Base-by-base conservation (phyloP, 2,113 vertebrate species). In the Sylvietta virens region DNA sequence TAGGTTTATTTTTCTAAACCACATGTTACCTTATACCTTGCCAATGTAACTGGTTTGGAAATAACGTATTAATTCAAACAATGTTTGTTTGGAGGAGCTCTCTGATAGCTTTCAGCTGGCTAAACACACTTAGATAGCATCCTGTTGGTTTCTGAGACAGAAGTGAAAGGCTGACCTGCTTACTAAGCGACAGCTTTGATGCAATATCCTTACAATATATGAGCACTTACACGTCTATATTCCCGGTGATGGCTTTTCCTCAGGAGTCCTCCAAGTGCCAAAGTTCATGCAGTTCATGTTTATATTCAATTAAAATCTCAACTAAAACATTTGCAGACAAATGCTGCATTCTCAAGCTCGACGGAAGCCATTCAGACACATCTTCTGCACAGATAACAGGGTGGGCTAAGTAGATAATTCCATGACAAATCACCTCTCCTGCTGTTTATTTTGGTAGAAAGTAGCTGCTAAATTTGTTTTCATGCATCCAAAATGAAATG, bases 71-170 rank as follows among this genome's bases (percentile, higher is more conserved):
- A 96, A 97, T 96, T 96, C 93, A 97, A 96, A 92, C 80, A 93
- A 51, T 65, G 86, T 96, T 97, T 96, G 93, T 96, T 93, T 94
- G 88, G 56, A 96, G 82, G 90, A 95, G 22, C 44, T 83, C 79
- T 95, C 69, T 96, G 95, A 96, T 96, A 93, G 90, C 86, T 97
- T 96, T 95, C 96, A 96, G 96, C 94, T 97, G 95, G 93, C 86
- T 93, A 96, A 96, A 96, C 92, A 97, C 79, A 90, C 88, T 93
- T 88, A 86, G 87, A 88, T 90, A 96, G 90, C 90, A 97, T 96
- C 82, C 94, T 93, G 82, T 96, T 90, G 72, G 44, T 90, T 95
- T 92, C 80, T 88, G n/a, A 86, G 85, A 83, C 69, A 94, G 81
- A 79, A 94, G 39, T 81, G 90, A 93, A 96, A 95, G 83, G 61